Conservation (phyloP, 2,113 vertebrate genomes). For the Pelmatolapia mariae region DNA sequence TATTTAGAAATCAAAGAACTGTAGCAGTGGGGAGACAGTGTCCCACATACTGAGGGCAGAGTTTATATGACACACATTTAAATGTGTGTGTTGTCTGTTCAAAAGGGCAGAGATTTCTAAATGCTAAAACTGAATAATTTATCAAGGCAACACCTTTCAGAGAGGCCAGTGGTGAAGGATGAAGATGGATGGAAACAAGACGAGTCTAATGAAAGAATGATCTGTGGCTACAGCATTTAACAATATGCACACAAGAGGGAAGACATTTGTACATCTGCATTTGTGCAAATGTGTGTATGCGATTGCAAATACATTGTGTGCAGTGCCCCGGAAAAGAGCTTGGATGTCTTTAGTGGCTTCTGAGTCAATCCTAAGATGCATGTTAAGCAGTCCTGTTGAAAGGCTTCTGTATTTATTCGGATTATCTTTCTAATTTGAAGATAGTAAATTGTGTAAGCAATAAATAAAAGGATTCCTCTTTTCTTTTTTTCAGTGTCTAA, state of each 20-base stretch:
- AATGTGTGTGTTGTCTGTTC: conserved; percentile 2
- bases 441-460: not conserved
- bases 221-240: not conserved
- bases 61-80: not conserved
- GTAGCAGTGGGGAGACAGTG: not conserved
- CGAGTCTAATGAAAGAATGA: conserved; percentile 1
- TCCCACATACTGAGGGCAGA: not conserved
- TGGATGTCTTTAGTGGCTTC: not conserved
- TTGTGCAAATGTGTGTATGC: not conserved
- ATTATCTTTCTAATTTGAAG: not conserved
- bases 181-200: conserved; percentile 9
- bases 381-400: not conserved
- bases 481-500: rapidly evolving
- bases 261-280: not conserved
- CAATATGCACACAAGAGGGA: not conserved
- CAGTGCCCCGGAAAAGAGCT: not conserved
- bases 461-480: not conserved
- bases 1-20: not conserved
- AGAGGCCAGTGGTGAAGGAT: not conserved
- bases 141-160: conserved; percentile 45
- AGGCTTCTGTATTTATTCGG: not conserved
- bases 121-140: conserved; percentile 59
- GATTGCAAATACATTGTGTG: not conserved
- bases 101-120: conserved; percentile 33
- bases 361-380: not conserved